Evolutionary conservation across 2,888 invertebrate species (phyloP), one percentile per base, ranked within the genome.

Genomic region (Metacarcinus magister): DNA sequence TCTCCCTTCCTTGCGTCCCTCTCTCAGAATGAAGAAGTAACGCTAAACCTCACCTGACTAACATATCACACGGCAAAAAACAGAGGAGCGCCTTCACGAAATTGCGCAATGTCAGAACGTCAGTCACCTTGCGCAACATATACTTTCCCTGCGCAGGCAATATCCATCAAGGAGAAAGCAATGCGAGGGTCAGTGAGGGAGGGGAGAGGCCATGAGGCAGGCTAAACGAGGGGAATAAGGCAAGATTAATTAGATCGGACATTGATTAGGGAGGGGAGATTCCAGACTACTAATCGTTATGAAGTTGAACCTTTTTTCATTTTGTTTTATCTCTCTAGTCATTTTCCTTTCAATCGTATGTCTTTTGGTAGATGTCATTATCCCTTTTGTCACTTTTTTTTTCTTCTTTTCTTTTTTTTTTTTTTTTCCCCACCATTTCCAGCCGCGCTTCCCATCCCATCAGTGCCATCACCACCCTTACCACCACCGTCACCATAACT

Each of bases 211-310:
- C 32, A 32, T 13, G 82, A 82, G 82, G 82, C 82, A 32, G 13
- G 82, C 82, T 82, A 32, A 82, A 82, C 82, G 82, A 82, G 82
- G 82, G 82, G 82, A 82, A 82, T 82, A 82, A 82, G 82, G 82
- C 32, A 75, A 82, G 82, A 82, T 82, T 82, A 82, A 82, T 82
- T 82, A 82, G 82, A 82, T 82, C 8, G 82, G 82, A 82, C 82
- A 82, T 82, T 82, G 82, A 82, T 82, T 82, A 82, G 82, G 82
- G 82, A 82, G 75, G 75, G 82, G 82, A 82, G 82, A 82, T 82
- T 82, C 82, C 82, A 82, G 82, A 82, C 82, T 82, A 82, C 32
- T 82, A 82, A 82, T 82, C 82, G 82, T 82, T 82, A 82, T 82
- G 82, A 82, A 82, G 82, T 82, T 82, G 32, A 23, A 82, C 0